Conservation (phyloP, 2,113 vertebrate genomes). For the Leucopsar rothschildi region DNA sequence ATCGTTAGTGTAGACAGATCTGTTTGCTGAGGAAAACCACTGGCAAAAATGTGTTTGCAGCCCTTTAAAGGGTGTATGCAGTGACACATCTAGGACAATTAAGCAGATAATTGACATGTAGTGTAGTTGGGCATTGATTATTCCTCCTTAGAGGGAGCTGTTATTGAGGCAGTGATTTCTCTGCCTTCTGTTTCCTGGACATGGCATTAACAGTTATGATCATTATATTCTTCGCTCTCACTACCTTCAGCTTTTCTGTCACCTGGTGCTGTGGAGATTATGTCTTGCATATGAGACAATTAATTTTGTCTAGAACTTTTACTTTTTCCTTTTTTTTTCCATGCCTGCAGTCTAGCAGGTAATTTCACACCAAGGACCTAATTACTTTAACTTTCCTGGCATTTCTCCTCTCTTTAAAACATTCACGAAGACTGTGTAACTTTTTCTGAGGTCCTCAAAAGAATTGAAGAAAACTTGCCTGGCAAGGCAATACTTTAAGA, state of each 20-base stretch:
- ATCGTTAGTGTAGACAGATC: not conserved
- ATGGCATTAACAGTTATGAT: not conserved
- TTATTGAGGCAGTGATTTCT: not conserved
- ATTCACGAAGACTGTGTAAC: not conserved
- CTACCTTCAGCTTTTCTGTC: not conserved
- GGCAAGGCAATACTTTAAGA: not conserved
- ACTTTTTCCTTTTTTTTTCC: not conserved
- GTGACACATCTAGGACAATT: not conserved
- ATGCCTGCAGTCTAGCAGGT: not conserved
- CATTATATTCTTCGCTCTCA: not conserved
- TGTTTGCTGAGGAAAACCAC: not conserved
- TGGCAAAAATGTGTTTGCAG: not conserved
- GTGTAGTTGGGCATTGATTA: not conserved
- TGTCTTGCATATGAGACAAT: not conserved
- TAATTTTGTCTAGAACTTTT: constrained; percentile 12
- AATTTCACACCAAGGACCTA: constrained; percentile 21
- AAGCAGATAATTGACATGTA: not conserved
- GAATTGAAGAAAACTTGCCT: not conserved
- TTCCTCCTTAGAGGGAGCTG: not conserved
- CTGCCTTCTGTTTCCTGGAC: not conserved
- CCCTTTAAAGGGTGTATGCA: not conserved
- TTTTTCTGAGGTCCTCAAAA: constrained; percentile 27
- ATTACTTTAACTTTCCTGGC: constrained; percentile 24
- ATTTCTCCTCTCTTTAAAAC: constrained; percentile 2
- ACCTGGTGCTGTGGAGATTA: not conserved